phyloP scores from a whole-genome alignment of 2,888 invertebrate genomes.

The Seladonia tumulorum region DNA sequence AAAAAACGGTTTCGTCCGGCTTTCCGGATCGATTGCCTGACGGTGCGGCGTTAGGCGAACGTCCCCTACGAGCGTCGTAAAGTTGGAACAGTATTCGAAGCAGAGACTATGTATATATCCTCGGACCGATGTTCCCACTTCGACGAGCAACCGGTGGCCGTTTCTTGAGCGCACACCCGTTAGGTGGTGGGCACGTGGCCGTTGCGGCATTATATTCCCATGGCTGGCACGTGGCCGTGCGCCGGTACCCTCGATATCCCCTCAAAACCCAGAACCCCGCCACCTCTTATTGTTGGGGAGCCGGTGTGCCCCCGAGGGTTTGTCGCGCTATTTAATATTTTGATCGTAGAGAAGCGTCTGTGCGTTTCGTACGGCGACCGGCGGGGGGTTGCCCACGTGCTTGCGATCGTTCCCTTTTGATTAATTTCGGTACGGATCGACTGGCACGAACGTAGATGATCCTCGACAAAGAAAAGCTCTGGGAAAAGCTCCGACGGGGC shows the following conservation, averaged over 20 bases:
- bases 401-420: conserved; percentile 73
- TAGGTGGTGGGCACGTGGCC: conserved; percentile 77
- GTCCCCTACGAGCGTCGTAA: background rate
- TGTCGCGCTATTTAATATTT: conserved; percentile 78
- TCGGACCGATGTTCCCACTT: background rate
- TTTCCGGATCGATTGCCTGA: too few relatives aligned
- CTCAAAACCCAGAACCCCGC: conserved; percentile 39
- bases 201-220: conserved; percentile 78
- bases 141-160: conserved; percentile 65
- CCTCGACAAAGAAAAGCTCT: conserved; percentile 64
- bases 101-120: background rate
- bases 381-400: conserved; percentile 67
- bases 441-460: conserved; percentile 60
- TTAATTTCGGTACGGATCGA: conserved; percentile 73
- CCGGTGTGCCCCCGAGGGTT: conserved; percentile 58
- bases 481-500: conserved; percentile 42
- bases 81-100: background rate
- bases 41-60: background rate
- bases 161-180: conserved; percentile 70
- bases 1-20: background rate
- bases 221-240: conserved; percentile 77
- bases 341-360: conserved; percentile 71
- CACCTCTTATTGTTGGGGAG: conserved; percentile 58
- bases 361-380: conserved; percentile 43
- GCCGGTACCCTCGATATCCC: conserved; percentile 42